Percentiles rank a stretch among this genome's conserved stretches.
phyloP scores from a whole-genome alignment of 1,140 invertebrate species.

The Tetramorium parvispinum region DNA sequence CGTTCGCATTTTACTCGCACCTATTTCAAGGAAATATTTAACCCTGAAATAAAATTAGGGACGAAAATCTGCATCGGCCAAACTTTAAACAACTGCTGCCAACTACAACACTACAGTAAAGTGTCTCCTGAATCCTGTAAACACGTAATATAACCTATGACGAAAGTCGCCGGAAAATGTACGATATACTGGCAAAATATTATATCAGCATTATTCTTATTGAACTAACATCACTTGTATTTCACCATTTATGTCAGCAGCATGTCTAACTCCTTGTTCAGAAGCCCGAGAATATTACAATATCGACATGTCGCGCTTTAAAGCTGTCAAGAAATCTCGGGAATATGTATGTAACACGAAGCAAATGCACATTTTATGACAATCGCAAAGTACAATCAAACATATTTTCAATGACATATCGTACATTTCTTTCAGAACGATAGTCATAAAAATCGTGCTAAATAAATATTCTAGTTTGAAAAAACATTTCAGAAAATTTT shows the following conservation, averaged over 20 bases:
- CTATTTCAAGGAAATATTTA: slow-evolving; percentile 44
- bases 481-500: neutral
- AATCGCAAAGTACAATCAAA: slow-evolving; percentile 1
- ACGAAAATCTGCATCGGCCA: slow-evolving; percentile 24
- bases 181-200: neutral
- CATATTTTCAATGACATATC: neutral
- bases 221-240: neutral
- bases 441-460: neutral
- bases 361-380: slow-evolving; percentile 21
- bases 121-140: neutral
- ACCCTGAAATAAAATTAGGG: slow-evolving; percentile 40
- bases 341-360: neutral
- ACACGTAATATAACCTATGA: neutral
- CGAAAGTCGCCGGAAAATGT: neutral
- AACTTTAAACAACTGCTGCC: slow-evolving; percentile 18
- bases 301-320: slow-evolving; percentile 40
- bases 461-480: neutral
- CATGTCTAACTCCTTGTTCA: slow-evolving; percentile 1
- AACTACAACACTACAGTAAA: neutral
- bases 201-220: slow-evolving; percentile 4
- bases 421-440: neutral
- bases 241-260: slow-evolving; percentile 11
- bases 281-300: slow-evolving; percentile 5
- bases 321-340: slow-evolving; percentile 39
- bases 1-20: neutral